Evolutionary conservation across 2,888 invertebrate genomes (phyloP).

Genomic region (Aromia moschata): DNA sequence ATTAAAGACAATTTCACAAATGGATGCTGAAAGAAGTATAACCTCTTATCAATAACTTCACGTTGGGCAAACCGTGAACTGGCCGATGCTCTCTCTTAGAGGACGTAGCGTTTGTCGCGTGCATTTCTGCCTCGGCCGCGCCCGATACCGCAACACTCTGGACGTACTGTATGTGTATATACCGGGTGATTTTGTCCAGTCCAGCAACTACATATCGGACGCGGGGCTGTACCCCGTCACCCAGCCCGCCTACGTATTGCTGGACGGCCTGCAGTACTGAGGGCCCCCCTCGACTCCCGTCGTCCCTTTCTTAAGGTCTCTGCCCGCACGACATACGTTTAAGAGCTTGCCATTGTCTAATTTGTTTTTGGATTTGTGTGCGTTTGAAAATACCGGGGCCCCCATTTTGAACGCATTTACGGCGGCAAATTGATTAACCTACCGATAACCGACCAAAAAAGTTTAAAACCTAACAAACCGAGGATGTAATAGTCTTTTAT

Average conservation of each 20-base stretch:
- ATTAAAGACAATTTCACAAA: too few species aligned
- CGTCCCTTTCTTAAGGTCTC: conserved; percentile 61
- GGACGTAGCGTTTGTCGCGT: neutral
- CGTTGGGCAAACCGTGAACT: too few species aligned
- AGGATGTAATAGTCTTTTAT: too few species aligned
- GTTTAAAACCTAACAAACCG: too few species aligned
- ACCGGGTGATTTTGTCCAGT: conserved; percentile 52
- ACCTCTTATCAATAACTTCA: too few species aligned
- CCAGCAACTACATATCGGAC: conserved; percentile 64
- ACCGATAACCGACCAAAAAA: too few species aligned
- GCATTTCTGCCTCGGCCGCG: neutral
- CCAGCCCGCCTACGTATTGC: conserved; percentile 67
- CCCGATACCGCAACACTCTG: neutral
- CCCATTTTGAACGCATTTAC: too few species aligned
- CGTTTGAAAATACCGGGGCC: too few species aligned
- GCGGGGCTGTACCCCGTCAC: conserved; percentile 67
- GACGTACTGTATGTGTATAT: conserved; percentile 19
- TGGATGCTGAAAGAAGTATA: too few species aligned
- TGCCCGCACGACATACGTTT: conserved; percentile 43
- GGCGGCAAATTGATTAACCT: too few species aligned
- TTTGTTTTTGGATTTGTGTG: conserved; percentile 33
- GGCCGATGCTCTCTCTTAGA: too few species aligned
- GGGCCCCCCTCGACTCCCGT: conserved; percentile 60
- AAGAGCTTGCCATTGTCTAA: conserved; percentile 33
- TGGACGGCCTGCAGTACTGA: conserved; percentile 72